These are phyloP conservation scores for Corythornis leucogaster DNA, from an alignment of 2,797 vertebrate genomes.

Conservation along the genomic window DNA sequence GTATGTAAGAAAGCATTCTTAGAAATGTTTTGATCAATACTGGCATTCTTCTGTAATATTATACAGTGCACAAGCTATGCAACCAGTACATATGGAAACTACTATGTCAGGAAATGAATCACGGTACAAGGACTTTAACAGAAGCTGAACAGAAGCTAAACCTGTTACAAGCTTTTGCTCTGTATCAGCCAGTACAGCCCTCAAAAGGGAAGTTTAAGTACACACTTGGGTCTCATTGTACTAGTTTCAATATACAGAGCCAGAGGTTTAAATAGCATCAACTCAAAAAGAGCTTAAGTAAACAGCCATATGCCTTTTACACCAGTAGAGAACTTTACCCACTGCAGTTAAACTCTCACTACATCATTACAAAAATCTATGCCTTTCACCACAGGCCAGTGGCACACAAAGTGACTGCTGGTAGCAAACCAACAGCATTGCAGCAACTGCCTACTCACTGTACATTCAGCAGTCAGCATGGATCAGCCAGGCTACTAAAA, in stretches of 20 bases:
- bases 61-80: not conserved
- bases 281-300: not conserved
- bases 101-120: conserved; percentile 1
- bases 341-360: not conserved
- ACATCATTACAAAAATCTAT: not conserved
- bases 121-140: conserved; percentile 1
- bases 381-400: not conserved
- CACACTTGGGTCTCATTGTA: conserved; percentile 21
- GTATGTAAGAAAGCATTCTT: not conserved
- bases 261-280: conserved; percentile 23
- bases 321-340: not conserved
- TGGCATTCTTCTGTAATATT: conserved; percentile 32
- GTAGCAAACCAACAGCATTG: fast-evolving
- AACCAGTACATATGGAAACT: not conserved
- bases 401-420: not conserved
- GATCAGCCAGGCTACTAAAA: not conserved
- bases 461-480: not conserved
- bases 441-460: not conserved
- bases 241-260: conserved; percentile 18
- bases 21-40: conserved; percentile 51
- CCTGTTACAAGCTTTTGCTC: not conserved
- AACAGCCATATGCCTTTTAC: not conserved
- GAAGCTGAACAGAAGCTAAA: conserved; percentile 41
- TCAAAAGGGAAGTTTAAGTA: conserved; percentile 53
- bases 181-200: conserved; percentile 19